A percentile compares a stretch with the other conserved stretches of the same genome.
phyloP scores from a whole-genome alignment of 2,888 invertebrate species.

The Argyra leucocephala region DNA sequence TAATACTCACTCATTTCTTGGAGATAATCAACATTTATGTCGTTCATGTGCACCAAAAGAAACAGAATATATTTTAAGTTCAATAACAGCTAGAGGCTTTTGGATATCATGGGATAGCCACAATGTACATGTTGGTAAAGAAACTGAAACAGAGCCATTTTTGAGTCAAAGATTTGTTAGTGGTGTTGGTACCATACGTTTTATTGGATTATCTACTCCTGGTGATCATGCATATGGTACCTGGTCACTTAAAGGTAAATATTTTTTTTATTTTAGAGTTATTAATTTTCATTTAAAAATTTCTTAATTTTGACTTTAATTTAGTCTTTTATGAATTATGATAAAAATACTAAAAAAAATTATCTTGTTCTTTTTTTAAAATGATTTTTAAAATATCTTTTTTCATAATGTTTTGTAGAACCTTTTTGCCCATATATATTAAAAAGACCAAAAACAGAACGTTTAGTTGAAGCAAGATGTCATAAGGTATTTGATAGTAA shows the following conservation, averaged over 20 bases:
- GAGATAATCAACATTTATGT: too few species aligned
- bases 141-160: neutral
- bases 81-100: neutral
- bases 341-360: too few species aligned
- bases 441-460: neutral
- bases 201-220: neutral
- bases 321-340: too few species aligned
- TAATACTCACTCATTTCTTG: neutral
- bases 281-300: too few species aligned
- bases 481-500: neutral
- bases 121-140: neutral
- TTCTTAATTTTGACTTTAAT: too few species aligned
- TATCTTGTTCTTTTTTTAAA: neutral
- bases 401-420: neutral
- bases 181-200: neutral
- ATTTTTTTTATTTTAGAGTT: too few species aligned
- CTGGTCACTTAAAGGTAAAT: neutral
- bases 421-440: neutral
- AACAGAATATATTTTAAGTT: neutral
- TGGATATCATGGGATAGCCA: neutral
- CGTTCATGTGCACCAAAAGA: neutral
- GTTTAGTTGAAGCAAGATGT: neutral
- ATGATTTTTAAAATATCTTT: neutral
- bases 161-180: neutral
- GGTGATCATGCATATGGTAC: neutral